Evolutionary conservation across 2,797 vertebrate genomes (phyloP).

Genomic region (Cephalopachus bancanus): DNA sequence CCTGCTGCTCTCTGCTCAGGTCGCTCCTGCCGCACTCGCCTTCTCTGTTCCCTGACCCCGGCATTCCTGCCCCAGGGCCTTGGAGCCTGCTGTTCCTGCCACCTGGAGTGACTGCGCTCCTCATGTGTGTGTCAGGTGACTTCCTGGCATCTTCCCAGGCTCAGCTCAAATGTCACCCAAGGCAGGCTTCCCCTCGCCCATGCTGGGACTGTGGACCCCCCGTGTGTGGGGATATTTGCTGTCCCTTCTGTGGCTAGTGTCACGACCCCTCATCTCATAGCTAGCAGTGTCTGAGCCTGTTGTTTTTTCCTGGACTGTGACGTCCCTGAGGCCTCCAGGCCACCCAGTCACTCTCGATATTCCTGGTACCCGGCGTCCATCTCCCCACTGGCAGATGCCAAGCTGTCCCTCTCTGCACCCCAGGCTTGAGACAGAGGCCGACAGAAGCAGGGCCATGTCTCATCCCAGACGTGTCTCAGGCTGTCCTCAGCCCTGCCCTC

Average conservation of each 20-base stretch:
- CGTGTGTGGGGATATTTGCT: neutral
- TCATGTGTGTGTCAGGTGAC: neutral
- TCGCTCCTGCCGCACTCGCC: neutral
- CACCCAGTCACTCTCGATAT: neutral
- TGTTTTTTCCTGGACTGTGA: neutral
- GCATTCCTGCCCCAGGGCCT: slow-evolving; percentile 58
- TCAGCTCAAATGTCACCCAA: neutral
- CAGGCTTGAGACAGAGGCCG: neutral
- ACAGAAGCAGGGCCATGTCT: neutral
- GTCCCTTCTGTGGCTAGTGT: neutral
- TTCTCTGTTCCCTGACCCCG: neutral
- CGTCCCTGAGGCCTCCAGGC: neutral
- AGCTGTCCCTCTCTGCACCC: neutral
- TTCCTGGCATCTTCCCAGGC: slow-evolving; percentile 34
- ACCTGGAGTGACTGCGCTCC: neutral
- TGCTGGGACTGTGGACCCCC: neutral
- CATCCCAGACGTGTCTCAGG: neutral
- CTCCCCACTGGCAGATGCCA: neutral
- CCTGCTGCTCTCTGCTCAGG: slow-evolving; percentile 20
- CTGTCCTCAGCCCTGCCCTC: neutral
- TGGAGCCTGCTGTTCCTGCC: neutral
- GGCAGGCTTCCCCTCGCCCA: neutral
- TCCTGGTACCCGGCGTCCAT: neutral
- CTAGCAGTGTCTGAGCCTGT: neutral
- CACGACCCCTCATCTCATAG: neutral